Conservation (phyloP, 2,888 invertebrate genomes). For the Anodontia alba region DNA sequence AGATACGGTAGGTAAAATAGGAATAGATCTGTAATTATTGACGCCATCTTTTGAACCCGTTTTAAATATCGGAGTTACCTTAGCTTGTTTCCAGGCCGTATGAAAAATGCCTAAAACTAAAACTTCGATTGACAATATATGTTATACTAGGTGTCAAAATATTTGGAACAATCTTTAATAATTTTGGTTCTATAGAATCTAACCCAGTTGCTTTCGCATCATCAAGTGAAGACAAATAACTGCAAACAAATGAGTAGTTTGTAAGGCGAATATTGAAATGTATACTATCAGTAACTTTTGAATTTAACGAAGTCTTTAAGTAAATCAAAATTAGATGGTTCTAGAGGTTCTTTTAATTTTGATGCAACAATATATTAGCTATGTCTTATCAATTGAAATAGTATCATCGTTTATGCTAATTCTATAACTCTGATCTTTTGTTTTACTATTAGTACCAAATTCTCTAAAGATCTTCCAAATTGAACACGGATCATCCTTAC, state of each 20-base stretch:
- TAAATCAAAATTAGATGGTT: neutral
- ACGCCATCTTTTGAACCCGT: too few species aligned
- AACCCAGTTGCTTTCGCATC: neutral
- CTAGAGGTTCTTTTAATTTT: neutral
- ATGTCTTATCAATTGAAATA: neutral
- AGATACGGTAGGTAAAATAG: too few species aligned
- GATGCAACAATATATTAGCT: neutral
- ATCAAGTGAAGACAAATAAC: neutral
- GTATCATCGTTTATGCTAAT: neutral
- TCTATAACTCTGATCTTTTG: neutral
- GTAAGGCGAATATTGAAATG: neutral
- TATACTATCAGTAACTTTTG: neutral
- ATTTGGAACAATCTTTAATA: neutral
- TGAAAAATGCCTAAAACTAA: too few species aligned
- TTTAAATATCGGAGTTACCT: too few species aligned
- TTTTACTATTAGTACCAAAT: neutral
- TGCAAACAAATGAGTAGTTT: neutral
- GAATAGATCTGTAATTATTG: too few species aligned
- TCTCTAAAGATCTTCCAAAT: neutral
- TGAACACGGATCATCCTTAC: neutral
- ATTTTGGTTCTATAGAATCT: neutral
- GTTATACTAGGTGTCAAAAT: too few species aligned
- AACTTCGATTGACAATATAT: too few species aligned
- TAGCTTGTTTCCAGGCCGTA: too few species aligned
- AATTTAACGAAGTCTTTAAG: neutral